These are phyloP conservation scores for Archegozetes longisetosus DNA, from an alignment of 1,140 invertebrate genomes.

Conservation along the genomic window DNA sequence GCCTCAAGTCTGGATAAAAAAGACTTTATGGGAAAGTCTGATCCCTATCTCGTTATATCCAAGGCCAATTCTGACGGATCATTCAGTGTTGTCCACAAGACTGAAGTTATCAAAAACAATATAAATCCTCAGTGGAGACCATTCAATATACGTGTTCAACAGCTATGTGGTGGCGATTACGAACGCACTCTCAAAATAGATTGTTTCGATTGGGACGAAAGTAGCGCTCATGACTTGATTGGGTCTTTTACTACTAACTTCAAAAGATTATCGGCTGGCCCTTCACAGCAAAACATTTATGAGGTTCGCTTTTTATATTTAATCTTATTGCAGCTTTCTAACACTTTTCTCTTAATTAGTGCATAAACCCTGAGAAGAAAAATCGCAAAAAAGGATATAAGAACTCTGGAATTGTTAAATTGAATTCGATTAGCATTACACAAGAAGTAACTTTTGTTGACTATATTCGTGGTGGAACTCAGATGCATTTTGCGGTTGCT, in stretches of 20 bases:
- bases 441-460: constrained; percentile 8
- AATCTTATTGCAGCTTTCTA: too few species aligned
- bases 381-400: background rate
- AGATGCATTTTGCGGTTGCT: constrained; percentile 42
- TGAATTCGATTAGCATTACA: background rate
- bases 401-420: background rate
- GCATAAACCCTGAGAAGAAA: background rate
- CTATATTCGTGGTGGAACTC: constrained; percentile 24
- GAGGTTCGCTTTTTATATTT: too few species aligned
- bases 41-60: constrained; percentile 27
- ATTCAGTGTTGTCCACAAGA: constrained; percentile 36
- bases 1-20: constrained; percentile 12
- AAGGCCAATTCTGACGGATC: constrained; percentile 19
- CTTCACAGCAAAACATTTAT: background rate
- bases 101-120: constrained; percentile 37
- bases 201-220: constrained; percentile 12
- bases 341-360: too few species aligned
- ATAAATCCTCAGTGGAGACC: constrained; percentile 40
- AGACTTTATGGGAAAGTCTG: constrained; percentile 32
- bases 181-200: constrained; percentile 29
- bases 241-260: background rate
- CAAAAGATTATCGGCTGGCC: background rate
- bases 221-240: background rate
- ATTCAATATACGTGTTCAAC: constrained; percentile 36
- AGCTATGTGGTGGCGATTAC: constrained; percentile 42